These are phyloP conservation scores for Caerostris darwini DNA, from an alignment of 1,140 invertebrate species.

Conservation along the genomic window DNA sequence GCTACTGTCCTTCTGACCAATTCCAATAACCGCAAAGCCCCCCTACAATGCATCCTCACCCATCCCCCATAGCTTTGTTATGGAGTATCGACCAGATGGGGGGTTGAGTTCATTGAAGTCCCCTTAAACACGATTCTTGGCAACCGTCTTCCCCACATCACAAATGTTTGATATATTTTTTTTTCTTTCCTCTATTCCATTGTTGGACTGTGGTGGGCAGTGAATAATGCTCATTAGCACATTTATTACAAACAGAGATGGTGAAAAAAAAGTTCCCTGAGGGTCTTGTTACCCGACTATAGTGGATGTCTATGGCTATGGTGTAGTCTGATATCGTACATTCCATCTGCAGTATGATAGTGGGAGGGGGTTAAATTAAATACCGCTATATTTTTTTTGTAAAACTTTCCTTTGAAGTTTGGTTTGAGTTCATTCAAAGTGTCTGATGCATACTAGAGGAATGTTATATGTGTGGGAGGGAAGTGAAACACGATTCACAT, in stretches of 20 bases:
- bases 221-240: slow-evolving; percentile 67
- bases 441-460: too few species aligned
- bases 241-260: slow-evolving; percentile 60
- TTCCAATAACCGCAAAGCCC: slow-evolving; percentile 61
- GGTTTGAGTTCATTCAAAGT: too few species aligned
- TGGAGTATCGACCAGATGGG: slow-evolving; percentile 67
- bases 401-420: too few species aligned
- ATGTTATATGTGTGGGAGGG: background rate
- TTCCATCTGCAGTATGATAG: background rate
- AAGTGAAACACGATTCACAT: background rate
- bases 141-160: background rate
- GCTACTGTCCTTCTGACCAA: slow-evolving; percentile 58
- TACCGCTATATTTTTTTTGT: background rate
- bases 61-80: slow-evolving; percentile 47
- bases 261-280: slow-evolving; percentile 22
- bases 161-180: background rate
- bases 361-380: slow-evolving; percentile 13
- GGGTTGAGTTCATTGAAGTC: slow-evolving; percentile 49
- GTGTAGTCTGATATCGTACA: slow-evolving; percentile 47
- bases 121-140: slow-evolving; percentile 40
- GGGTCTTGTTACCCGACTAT: slow-evolving; percentile 61
- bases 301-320: slow-evolving; percentile 45
- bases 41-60: slow-evolving; percentile 40
- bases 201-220: background rate
- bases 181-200: background rate